Evolutionary conservation across 2,113 vertebrate species (phyloP), one percentile per base, ranked within the genome.

Genomic region (Epinephelus cyanopodus): DNA sequence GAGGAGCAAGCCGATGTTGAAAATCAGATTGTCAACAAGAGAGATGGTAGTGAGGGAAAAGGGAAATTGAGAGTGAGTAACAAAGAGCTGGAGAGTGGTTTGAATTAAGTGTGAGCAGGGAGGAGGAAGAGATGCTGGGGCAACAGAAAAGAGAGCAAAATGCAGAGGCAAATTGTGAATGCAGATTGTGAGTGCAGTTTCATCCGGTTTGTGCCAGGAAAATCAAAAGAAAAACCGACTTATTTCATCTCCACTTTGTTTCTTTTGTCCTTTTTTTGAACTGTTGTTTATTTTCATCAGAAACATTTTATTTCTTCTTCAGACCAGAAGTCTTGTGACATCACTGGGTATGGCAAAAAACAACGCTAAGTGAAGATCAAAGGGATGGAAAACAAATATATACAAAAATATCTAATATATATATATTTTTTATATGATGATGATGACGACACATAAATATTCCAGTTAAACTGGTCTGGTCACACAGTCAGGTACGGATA

Each of bases 221-320:
- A 66, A 81, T 54, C 1, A 79, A 81, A 56, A 76, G 5, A 18
- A 81, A 60, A 89, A 83, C 77, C 84, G 82, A 74, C 84, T 81
- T 75, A 66, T 90, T 92, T 93, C 79, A 92, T 90, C 87, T 89
- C 77, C 82, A 91, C 78, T 86, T 91, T 80, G 39, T 71, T 61
- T 69, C 6, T 19, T 77, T 63, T 81, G 33, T 57, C 42, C 14
- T 13, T n/a, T 57, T 57, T 50, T 64, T 67, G 48, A 27, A 74
- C n/a, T 54, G 19, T 39, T 33, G 0, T 15, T 53, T 60, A 11
- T 75, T 67, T 83, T 58, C 45, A 39, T 18, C 37, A 71, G 17
- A 74, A 75, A 56, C 1, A 5, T 12, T 80, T 47, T 74, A 7
- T 64, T 64, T 69, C 17, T 82, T 71, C 69, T 72, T 47, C 45